Evolutionary conservation across 37 sponge, comb jelly and placozoan species (phyloP).

Genomic region (Halisarca cf. caerulea): DNA sequence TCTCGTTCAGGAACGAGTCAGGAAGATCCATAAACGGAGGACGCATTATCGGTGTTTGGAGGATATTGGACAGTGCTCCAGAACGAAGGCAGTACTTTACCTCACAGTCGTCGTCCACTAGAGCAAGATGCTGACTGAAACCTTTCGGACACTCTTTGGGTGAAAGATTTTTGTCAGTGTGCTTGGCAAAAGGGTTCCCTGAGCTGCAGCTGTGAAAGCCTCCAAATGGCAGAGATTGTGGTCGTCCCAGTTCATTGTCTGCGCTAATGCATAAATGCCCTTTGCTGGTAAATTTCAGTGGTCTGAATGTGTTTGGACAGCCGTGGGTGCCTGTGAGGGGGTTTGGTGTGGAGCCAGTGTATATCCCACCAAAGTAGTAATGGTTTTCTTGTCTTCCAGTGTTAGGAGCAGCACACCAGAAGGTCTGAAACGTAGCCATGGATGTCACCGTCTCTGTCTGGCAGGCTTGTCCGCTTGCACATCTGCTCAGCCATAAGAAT

Average conservation of each 20-base stretch:
- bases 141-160: conserved; percentile 60
- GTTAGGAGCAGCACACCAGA: conserved; percentile 33
- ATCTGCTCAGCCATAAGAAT: neutral
- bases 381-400: neutral
- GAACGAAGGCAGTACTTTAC: conserved; percentile 65
- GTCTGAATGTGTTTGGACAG: conserved; percentile 38
- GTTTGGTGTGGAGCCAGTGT: neutral
- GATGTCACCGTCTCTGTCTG: neutral
- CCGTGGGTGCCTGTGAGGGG: conserved; percentile 30
- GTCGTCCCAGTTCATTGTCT: conserved; percentile 40
- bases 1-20: neutral
- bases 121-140: conserved; percentile 49
- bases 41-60: neutral
- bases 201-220: conserved; percentile 55
- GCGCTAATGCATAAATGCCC: conserved; percentile 39
- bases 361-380: conserved; percentile 57
- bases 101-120: conserved; percentile 70
- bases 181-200: conserved; percentile 47
- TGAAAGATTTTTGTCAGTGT: neutral
- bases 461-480: neutral
- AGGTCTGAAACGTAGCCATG: conserved; percentile 8
- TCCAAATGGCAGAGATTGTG: conserved; percentile 52
- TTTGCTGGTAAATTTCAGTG: conserved; percentile 21
- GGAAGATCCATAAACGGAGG: conserved; percentile 20
- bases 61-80: conserved; percentile 18